Percentiles rank a stretch among this genome's conserved stretches.
Conservation (phyloP, 2,888 invertebrate species). For the Patella ulyssiponensis region DNA sequence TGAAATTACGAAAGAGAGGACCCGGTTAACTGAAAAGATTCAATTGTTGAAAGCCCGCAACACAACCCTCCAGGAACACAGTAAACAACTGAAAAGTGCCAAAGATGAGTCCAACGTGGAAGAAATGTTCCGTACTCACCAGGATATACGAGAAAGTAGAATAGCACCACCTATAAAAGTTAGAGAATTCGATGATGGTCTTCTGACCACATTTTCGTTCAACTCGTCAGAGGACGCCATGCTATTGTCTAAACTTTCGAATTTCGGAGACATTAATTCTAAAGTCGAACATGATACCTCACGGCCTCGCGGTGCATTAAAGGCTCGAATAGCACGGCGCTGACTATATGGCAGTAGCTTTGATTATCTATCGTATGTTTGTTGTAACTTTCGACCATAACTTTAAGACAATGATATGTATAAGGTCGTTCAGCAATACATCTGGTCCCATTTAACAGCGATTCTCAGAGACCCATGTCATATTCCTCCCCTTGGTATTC, state of each 20-base stretch:
- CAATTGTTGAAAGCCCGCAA: constrained; percentile 22
- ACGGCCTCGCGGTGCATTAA: too few relatives aligned
- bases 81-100: constrained; percentile 38
- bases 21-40: constrained; percentile 44
- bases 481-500: too few relatives aligned
- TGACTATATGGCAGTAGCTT: too few relatives aligned
- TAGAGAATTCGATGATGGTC: constrained; percentile 48
- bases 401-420: too few relatives aligned
- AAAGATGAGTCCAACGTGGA: constrained; percentile 50
- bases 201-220: constrained; percentile 50
- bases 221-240: constrained; percentile 47
- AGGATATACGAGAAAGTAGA: constrained; percentile 48
- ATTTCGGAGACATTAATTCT: constrained; percentile 55
- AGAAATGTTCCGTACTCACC: constrained; percentile 53
- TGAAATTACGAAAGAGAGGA: constrained; percentile 48
- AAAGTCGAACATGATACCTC: constrained; percentile 33
- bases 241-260: constrained; percentile 48
- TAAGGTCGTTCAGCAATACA: too few relatives aligned
- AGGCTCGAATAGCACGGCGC: too few relatives aligned
- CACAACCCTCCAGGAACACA: constrained; percentile 18
- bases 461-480: too few relatives aligned
- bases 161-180: constrained; percentile 48
- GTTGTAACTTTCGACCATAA: too few relatives aligned
- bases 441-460: too few relatives aligned
- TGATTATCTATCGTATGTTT: too few relatives aligned